Percentiles rank a stretch among this genome's conserved stretches.
These are phyloP conservation scores for Dryobotodes eremita DNA, from an alignment of 2,888 invertebrate species.

Conservation along the genomic window DNA sequence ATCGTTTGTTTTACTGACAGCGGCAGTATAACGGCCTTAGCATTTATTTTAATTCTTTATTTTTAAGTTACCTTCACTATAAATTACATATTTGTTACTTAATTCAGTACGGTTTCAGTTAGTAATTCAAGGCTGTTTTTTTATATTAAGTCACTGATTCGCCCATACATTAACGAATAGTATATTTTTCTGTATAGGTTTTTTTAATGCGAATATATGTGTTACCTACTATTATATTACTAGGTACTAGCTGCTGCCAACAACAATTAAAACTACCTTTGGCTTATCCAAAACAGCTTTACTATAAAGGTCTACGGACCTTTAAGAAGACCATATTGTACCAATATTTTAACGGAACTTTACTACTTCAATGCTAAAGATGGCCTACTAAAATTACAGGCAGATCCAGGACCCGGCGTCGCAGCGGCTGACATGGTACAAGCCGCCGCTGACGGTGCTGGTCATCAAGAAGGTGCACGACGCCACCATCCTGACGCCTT, in stretches of 20 bases:
- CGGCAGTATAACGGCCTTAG: constrained; percentile 8
- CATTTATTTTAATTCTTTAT: constrained; percentile 10
- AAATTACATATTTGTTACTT: constrained; percentile 28
- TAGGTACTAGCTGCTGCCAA: too few relatives aligned
- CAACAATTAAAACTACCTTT: background rate
- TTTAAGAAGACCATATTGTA: background rate
- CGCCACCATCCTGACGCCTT: constrained; percentile 96
- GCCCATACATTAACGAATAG: background rate
- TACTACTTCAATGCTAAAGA: background rate
- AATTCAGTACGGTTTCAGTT: constrained; percentile 12
- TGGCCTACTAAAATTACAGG: constrained; percentile 88
- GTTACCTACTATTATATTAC: too few relatives aligned
- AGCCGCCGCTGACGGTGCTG: constrained; percentile 98
- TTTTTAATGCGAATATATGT: background rate
- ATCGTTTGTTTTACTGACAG: constrained; percentile 7
- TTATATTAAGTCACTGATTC: background rate
- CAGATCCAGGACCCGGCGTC: constrained; percentile 99
- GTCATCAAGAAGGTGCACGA: constrained; percentile 99
- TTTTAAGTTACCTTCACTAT: constrained; percentile 40
- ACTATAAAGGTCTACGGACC: background rate
- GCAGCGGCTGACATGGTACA: constrained; percentile 99
- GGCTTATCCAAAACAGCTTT: background rate
- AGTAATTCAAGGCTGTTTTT: constrained; percentile 26
- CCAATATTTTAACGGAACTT: background rate
- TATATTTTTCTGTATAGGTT: background rate